These are phyloP conservation scores for Chloropsis cyanopogon DNA, from an alignment of 2,113 vertebrate species.

Conservation along the genomic window DNA sequence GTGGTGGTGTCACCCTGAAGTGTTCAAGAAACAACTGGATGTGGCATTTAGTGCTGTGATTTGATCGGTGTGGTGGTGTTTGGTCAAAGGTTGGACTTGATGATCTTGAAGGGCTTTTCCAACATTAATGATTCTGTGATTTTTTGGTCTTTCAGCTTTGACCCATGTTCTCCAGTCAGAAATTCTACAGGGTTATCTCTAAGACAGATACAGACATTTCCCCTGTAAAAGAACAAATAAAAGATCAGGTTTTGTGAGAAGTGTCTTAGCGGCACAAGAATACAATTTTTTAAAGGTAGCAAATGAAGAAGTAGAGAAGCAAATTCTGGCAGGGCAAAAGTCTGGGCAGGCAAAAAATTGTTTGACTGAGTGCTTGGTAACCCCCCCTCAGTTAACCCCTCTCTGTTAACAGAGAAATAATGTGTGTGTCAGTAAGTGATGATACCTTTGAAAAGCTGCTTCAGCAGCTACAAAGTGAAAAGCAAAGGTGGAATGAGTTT, in stretches of 20 bases:
- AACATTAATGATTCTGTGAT: neutral
- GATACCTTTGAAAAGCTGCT: neutral
- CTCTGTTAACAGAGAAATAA: neutral
- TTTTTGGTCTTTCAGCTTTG: neutral
- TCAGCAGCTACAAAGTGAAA: neutral
- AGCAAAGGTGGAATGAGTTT: neutral
- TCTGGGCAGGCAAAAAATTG: neutral
- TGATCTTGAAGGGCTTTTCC: neutral
- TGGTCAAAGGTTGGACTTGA: neutral
- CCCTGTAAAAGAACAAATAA: neutral
- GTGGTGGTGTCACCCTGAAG: neutral
- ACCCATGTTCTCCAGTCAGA: neutral
- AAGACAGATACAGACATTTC: neutral
- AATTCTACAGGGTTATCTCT: neutral
- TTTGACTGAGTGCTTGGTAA: neutral
- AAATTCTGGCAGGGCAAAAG: neutral
- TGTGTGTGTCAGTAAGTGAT: rapidly evolving
- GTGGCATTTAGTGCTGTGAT: neutral
- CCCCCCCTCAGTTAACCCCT: neutral
- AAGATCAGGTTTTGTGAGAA: neutral
- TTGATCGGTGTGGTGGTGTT: neutral
- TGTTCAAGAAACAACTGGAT: neutral
- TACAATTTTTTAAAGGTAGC: neutral
- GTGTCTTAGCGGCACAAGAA: neutral
- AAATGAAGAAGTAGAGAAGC: neutral